Percentiles rank a stretch among this genome's conserved stretches.
Conservation (phyloP, 2,888 invertebrate species). For the Neria commutata region DNA sequence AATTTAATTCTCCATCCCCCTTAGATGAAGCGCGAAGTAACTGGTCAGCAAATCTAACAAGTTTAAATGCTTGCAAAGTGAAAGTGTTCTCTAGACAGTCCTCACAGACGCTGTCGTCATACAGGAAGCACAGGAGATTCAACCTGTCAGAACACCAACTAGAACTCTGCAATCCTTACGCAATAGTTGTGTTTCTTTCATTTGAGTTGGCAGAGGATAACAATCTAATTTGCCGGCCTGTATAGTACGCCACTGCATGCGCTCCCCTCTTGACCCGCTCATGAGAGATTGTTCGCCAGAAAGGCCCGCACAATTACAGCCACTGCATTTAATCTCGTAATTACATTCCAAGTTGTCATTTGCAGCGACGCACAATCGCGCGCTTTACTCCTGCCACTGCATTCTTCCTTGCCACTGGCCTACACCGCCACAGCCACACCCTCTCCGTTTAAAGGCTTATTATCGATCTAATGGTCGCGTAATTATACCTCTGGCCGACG, state of each 20-base stretch:
- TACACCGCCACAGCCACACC: constrained; percentile 8
- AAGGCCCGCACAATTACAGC: not conserved
- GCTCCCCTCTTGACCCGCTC: not conserved
- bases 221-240: constrained; percentile 31
- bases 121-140: too few species aligned
- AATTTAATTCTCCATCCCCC: too few species aligned
- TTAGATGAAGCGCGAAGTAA: too few species aligned
- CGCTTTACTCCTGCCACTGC: constrained; percentile 20
- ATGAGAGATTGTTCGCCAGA: not conserved
- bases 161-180: too few species aligned
- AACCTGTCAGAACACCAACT: too few species aligned
- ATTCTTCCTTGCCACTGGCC: not conserved
- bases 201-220: too few species aligned
- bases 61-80: too few species aligned
- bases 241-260: not conserved
- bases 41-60: too few species aligned
- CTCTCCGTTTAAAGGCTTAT: constrained; percentile 29
- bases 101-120: too few species aligned
- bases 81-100: too few species aligned
- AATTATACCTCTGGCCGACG: constrained; percentile 49
- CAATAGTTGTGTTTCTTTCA: too few species aligned
- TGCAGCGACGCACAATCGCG: constrained; percentile 30
- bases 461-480: constrained; percentile 51
- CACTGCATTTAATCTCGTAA: constrained; percentile 29
- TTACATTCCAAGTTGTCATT: constrained; percentile 37